These are phyloP conservation scores for Metopia argyrocephala DNA, from an alignment of 2,888 invertebrate genomes.

Conservation along the genomic window DNA sequence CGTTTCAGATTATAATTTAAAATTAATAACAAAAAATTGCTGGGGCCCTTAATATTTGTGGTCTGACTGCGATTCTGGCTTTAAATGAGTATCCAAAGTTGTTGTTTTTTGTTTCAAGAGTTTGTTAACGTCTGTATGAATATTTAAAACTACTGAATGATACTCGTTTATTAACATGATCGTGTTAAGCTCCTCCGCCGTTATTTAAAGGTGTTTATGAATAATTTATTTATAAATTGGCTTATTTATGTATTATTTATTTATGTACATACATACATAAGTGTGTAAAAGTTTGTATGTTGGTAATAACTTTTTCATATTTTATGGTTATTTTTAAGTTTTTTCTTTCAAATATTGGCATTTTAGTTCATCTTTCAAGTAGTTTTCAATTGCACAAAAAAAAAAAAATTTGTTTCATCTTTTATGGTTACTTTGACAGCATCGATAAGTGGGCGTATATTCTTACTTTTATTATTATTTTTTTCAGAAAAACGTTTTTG, in stretches of 20 bases:
- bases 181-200: neutral
- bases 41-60: neutral
- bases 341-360: neutral
- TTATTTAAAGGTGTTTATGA: neutral
- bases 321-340: conserved; percentile 1
- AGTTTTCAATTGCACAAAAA: conserved; percentile 32
- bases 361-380: conserved; percentile 13
- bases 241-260: neutral
- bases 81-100: neutral
- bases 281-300: too few relatives aligned
- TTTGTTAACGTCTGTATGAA: too few relatives aligned
- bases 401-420: too few relatives aligned
- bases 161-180: neutral
- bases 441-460: too few relatives aligned
- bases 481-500: neutral
- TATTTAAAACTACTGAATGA: neutral
- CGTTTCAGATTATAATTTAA: too few relatives aligned
- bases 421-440: too few relatives aligned
- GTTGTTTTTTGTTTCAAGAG: too few relatives aligned
- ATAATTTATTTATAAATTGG: neutral
- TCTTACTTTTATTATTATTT: neutral
- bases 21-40: too few relatives aligned
- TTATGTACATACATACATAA: too few relatives aligned
- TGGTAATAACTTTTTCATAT: too few relatives aligned
- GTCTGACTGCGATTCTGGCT: neutral